Evolutionary conservation across 2,888 invertebrate species (phyloP), one percentile per base, ranked within the genome.

Genomic region (Micropterix aruncella): DNA sequence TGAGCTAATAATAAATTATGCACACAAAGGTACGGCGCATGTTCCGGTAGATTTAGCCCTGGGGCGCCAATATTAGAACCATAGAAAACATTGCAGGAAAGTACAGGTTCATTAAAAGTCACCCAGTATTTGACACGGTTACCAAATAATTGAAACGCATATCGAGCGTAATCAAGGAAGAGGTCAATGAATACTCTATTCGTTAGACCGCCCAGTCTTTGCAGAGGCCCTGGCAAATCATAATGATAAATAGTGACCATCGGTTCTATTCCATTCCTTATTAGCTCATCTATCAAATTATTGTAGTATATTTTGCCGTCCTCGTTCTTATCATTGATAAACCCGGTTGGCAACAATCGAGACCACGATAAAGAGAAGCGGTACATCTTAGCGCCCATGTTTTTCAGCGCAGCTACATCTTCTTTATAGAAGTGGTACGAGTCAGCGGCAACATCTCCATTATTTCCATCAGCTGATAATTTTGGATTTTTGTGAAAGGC

Each of bases 251-350:
- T 54, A 0, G 73, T 73, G 2, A 76, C 62, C 60, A 75, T 61
- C 0, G 82, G 81, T 48, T 69, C 55, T 43, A 84, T 80, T 36
- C 70, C 73, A 49, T 73, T 73, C 37, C 63, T 66, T 3, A 72
- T 52, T 45, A 81, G 59, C 53, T 70, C 74, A 47, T 77, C 58
- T 19, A 80, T 73, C n/a, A 81, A 53, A 5, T 15, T 38, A 16
- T 38, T 38, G 27, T 27, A 27, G 12, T 27, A 27, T 5, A 12
- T 12, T 12, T 27, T 27, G 27, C 27, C 27, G 12, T 27, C 27
- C 12, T 27, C 27, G 27, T 12, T 27, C 12, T 7, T 27, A 27
- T 27, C 5, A 27, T 27, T 27, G 5, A 27, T 12, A 27, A 27
- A 27, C 5, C 27, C 27, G 12, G 5, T 27, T 27, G 27, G 27